phyloP scores from a whole-genome alignment of 2,797 vertebrate genomes.

The Remorina albescens region DNA sequence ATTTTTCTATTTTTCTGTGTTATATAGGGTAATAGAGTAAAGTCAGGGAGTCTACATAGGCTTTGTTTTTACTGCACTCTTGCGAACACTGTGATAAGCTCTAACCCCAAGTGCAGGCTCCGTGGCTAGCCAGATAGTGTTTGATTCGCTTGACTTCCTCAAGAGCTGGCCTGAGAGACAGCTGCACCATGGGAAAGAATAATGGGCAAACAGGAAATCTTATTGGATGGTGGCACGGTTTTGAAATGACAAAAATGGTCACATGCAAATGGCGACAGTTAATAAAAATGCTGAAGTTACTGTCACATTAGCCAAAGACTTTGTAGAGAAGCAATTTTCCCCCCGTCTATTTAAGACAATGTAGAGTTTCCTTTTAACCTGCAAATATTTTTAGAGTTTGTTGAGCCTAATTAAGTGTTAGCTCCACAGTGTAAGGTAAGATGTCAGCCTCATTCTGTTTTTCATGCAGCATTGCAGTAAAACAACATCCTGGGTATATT shows the following conservation, averaged over 20 bases:
- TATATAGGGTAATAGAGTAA: constrained; percentile 38
- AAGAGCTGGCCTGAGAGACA: constrained; percentile 62
- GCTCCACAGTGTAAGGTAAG: too few species aligned
- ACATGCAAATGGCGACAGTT: constrained; percentile 31
- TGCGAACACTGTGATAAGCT: constrained; percentile 61
- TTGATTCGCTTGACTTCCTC: constrained; percentile 74
- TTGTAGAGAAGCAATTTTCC: constrained; percentile 4
- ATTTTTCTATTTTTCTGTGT: constrained; percentile 31
- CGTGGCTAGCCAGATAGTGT: constrained; percentile 69
- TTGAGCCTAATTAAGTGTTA: constrained; percentile 35
- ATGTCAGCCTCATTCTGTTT: too few species aligned
- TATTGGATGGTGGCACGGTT: constrained; percentile 30
- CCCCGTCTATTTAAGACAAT: constrained; percentile 16
- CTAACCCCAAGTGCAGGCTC: constrained; percentile 49
- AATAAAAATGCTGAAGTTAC: constrained; percentile 23
- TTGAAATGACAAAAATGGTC: constrained; percentile 43
- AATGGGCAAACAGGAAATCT: constrained; percentile 31
- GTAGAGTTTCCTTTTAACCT: constrained; percentile 31
- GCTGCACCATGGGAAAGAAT: constrained; percentile 65
- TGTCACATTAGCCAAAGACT: constrained; percentile 22
- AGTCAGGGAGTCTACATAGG: constrained; percentile 42
- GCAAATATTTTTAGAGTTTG: constrained; percentile 32
- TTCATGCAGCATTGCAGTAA: constrained; percentile 7
- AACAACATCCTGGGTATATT: background rate
- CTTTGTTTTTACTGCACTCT: constrained; percentile 69